Evolutionary conservation across 2,113 vertebrate species (phyloP).

Genomic region (Nyctibius bracteatus): DNA sequence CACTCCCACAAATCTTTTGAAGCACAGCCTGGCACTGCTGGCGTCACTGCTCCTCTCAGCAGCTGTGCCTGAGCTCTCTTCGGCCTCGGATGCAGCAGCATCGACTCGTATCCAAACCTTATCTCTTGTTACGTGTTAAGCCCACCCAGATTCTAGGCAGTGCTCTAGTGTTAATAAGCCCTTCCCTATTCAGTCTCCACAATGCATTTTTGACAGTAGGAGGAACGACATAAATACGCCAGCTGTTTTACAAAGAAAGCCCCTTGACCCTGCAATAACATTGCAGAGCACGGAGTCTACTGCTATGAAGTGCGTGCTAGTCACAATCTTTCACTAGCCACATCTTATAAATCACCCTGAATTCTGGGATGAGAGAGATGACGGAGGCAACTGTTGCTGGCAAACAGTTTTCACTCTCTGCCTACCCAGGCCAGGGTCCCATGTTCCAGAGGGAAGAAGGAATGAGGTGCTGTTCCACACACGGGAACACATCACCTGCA

Average conservation of each 20-base stretch:
- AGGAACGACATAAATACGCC: background rate
- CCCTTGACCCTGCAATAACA: background rate
- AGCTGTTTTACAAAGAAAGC: background rate
- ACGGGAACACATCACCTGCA: background rate
- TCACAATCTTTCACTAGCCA: background rate
- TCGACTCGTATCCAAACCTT: rapidly evolving
- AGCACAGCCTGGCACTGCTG: background rate
- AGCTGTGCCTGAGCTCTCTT: background rate
- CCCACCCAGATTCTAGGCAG: background rate
- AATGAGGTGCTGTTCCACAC: background rate
- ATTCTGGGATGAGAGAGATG: background rate
- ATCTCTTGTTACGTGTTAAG: background rate
- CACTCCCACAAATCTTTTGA: background rate
- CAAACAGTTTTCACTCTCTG: background rate
- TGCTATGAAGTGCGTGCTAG: background rate
- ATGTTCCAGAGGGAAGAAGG: background rate
- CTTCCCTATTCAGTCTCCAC: background rate
- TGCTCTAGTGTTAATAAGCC: background rate
- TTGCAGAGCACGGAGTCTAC: background rate
- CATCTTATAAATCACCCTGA: background rate
- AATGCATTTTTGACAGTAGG: background rate
- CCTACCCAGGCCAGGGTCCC: background rate
- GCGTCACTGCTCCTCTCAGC: background rate
- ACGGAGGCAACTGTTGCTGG: background rate
- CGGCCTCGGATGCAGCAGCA: background rate